phyloP scores from a whole-genome alignment of 2,113 vertebrate species.

The Neofelis nebulosa region DNA sequence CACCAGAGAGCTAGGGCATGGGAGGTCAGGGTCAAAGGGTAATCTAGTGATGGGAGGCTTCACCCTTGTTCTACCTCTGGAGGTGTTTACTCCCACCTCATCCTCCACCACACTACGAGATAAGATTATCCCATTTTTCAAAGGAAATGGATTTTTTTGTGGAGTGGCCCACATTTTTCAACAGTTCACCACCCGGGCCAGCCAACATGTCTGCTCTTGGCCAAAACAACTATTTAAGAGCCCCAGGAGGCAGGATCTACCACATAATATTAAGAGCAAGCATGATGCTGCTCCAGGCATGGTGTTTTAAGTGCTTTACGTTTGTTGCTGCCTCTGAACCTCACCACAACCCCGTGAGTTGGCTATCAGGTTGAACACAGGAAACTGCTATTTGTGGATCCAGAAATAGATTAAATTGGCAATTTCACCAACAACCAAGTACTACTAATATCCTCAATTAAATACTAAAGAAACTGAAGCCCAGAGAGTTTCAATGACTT shows the following conservation, averaged over 20 bases:
- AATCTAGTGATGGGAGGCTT: neutral
- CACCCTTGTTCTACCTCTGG: neutral
- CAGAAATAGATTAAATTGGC: neutral
- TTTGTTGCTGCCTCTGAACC: neutral
- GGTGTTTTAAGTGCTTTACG: neutral
- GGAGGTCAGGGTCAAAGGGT: slow-evolving; percentile 1
- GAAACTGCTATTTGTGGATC: neutral
- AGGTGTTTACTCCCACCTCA: neutral
- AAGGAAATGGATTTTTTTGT: neutral
- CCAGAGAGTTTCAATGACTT: neutral
- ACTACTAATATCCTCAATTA: neutral
- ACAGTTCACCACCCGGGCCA: neutral
- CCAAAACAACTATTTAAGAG: slow-evolving; percentile 14
- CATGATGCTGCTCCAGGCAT: neutral
- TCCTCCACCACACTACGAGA: neutral
- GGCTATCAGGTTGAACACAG: neutral
- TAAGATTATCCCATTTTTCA: neutral
- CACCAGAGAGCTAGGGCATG: slow-evolving; percentile 56
- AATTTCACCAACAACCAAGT: neutral
- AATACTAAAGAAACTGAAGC: neutral
- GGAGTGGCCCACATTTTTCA: neutral
- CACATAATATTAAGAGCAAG: neutral
- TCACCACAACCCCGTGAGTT: neutral
- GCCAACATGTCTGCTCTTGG: slow-evolving; percentile 18
- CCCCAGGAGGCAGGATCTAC: neutral